These are phyloP conservation scores for Sus scrofa DNA, from an alignment of 2,113 vertebrate species.

Conservation along the genomic window T2T-Sscrofa CM000824.6:74925501-74926000, in stretches of 20 bases:
- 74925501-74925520: constrained; percentile 65
- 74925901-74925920: background rate
- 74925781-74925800: background rate
- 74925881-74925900: background rate
- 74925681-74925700: background rate
- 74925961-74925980: background rate
- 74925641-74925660: background rate
- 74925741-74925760: background rate
- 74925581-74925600: constrained; percentile 67
- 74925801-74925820: background rate
- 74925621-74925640: background rate
- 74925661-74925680: background rate
- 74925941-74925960: background rate
- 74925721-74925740: background rate
- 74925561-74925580: constrained; percentile 72
- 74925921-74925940: background rate
- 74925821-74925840: background rate
- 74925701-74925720: accelerated
- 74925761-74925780: background rate
- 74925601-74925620: background rate
- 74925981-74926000: background rate
- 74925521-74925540: constrained; percentile 64
- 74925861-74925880: background rate
- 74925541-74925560: constrained; percentile 79
- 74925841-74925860: background rate